A percentile compares a stretch with the other conserved stretches of the same genome.
Conservation (phyloP, 2,888 invertebrate species). For the Spodoptera picta region DNA sequence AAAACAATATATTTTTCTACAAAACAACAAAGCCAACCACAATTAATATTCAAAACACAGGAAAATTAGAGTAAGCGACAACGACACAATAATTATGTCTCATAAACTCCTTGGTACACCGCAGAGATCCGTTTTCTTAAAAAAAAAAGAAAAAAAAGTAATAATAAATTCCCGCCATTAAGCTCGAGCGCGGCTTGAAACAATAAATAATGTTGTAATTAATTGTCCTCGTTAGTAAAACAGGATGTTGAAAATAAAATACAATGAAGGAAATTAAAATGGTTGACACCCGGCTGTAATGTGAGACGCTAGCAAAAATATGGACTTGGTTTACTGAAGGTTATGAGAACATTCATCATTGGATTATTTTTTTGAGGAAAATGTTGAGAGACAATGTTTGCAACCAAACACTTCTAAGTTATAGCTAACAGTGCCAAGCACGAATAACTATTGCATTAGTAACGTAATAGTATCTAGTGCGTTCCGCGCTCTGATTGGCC, state of each 20-base stretch:
- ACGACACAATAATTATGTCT: constrained; percentile 26
- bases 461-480: no score
- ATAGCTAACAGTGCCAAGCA: no score
- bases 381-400: background rate
- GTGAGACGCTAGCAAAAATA: constrained; percentile 28
- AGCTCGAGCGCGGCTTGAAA: constrained; percentile 29
- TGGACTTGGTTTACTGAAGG: background rate
- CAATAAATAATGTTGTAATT: constrained; percentile 56
- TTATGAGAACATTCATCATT: no score
- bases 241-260: constrained; percentile 51
- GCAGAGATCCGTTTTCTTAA: constrained; percentile 27
- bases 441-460: no score
- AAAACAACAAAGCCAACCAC: constrained; percentile 6
- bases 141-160: constrained; percentile 29
- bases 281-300: constrained; percentile 30
- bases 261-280: constrained; percentile 40
- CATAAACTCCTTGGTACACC: constrained; percentile 25
- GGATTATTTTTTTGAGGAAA: background rate
- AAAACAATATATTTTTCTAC: background rate
- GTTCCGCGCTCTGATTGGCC: no score
- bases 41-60: constrained; percentile 19
- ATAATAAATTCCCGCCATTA: constrained; percentile 39
- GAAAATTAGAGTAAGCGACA: constrained; percentile 12
- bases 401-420: no score
- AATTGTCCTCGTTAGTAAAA: constrained; percentile 51